These are phyloP conservation scores for Eulithis prunata DNA, from an alignment of 2,888 invertebrate species.

Conservation along the genomic window DNA sequence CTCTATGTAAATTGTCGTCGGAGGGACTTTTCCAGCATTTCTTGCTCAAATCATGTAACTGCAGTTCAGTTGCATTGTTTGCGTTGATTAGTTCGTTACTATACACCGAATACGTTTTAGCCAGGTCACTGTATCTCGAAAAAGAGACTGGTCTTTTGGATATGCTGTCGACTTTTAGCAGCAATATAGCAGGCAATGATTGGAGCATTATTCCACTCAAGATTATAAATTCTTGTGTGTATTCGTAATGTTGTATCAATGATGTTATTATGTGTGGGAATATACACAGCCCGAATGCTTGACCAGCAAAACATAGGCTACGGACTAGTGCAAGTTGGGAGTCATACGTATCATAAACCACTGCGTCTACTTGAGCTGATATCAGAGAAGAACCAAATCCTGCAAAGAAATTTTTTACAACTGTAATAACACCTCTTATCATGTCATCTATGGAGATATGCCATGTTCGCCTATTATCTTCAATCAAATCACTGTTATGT, in stretches of 20 bases:
- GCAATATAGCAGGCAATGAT: conserved; percentile 69
- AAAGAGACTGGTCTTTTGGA: conserved; percentile 61
- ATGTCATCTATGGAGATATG: background rate
- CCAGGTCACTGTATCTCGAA: conserved; percentile 69
- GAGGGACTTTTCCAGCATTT: conserved; percentile 80
- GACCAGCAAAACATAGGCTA: conserved; percentile 71
- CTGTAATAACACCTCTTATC: background rate
- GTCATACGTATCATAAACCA: conserved; percentile 78
- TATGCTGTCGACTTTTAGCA: conserved; percentile 65
- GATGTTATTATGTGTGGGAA: conserved; percentile 76
- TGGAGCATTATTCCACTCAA: conserved; percentile 73
- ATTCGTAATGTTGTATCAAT: conserved; percentile 70
- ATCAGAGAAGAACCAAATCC: conserved; percentile 77
- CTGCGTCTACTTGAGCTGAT: conserved; percentile 78
- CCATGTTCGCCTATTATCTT: background rate
- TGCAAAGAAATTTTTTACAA: conserved; percentile 49
- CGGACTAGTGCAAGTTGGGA: conserved; percentile 66
- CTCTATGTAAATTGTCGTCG: conserved; percentile 68
- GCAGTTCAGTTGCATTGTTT: conserved; percentile 69
- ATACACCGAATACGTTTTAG: conserved; percentile 71
- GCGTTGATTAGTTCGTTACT: conserved; percentile 61
- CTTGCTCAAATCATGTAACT: conserved; percentile 70
- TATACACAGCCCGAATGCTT: conserved; percentile 74
- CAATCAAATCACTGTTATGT: too few relatives aligned
- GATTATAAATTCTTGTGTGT: conserved; percentile 66